phyloP scores from a whole-genome alignment of 2,888 invertebrate species.

The Linnaemya vulpina region DNA sequence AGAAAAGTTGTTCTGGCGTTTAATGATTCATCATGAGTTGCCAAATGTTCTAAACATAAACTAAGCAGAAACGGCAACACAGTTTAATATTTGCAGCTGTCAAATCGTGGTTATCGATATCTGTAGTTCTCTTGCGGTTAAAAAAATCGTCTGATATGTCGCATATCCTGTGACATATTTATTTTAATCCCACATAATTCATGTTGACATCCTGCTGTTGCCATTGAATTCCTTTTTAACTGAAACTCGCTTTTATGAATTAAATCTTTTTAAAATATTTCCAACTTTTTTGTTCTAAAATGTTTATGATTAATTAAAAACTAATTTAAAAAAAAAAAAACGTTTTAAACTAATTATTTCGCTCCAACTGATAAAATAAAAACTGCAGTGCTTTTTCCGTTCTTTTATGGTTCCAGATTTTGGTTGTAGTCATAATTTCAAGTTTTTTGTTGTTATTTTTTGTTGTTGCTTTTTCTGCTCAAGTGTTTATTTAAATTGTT shows the following conservation, averaged over 20 bases:
- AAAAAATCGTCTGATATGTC: too few relatives aligned
- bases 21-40: too few relatives aligned
- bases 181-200: too few relatives aligned
- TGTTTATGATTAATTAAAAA: slow-evolving; percentile 15
- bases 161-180: too few relatives aligned
- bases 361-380: slow-evolving; percentile 24
- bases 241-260: background rate
- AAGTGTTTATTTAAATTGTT: slow-evolving; percentile 37
- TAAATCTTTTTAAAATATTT: background rate
- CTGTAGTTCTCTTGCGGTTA: too few relatives aligned
- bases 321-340: too few relatives aligned
- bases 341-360: background rate
- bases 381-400: slow-evolving; percentile 9
- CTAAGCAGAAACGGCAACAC: too few relatives aligned
- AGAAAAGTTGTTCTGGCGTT: too few relatives aligned
- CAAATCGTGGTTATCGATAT: too few relatives aligned
- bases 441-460: background rate
- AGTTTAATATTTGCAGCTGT: too few relatives aligned
- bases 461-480: background rate
- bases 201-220: background rate
- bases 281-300: background rate
- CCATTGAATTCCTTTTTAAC: background rate
- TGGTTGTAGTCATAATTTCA: slow-evolving; percentile 36
- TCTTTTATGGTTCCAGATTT: slow-evolving; percentile 11
- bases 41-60: too few relatives aligned